Evolutionary conservation across 2,113 vertebrate genomes (phyloP).

Genomic region (Chrysochloris asiatica): DNA sequence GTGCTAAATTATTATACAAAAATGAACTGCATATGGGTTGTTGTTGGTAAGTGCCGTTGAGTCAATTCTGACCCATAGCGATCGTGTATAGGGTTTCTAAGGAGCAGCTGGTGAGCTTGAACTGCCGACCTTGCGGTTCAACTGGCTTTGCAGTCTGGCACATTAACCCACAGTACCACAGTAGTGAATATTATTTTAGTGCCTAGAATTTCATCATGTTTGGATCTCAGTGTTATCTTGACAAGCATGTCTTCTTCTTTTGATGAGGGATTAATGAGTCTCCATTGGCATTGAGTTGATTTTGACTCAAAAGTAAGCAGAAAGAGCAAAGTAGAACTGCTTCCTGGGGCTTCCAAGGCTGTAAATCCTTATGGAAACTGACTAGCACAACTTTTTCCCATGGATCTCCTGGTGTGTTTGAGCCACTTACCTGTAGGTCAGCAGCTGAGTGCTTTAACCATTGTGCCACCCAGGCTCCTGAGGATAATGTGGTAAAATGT

Average conservation of each 20-base stretch:
- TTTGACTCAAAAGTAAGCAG: not conserved
- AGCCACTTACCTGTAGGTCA: not conserved
- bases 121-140: too few relatives aligned
- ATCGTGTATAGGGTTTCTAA: too few relatives aligned
- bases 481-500: not conserved
- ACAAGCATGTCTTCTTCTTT: slow-evolving; percentile 20
- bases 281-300: not conserved
- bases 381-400: not conserved
- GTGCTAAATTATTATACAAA: slow-evolving; percentile 70
- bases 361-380: not conserved
- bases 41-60: too few relatives aligned
- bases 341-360: not conserved
- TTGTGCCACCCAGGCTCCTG: not conserved
- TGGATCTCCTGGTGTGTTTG: not conserved
- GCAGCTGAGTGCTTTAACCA: not conserved
- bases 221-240: slow-evolving; percentile 38
- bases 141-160: too few relatives aligned
- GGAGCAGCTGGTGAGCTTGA: too few relatives aligned
- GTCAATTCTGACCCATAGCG: too few relatives aligned
- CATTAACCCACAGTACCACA: too few relatives aligned
- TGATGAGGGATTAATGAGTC: not conserved
- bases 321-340: not conserved
- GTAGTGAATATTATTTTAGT: slow-evolving; percentile 61
- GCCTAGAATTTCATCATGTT: slow-evolving; percentile 47
- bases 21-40: slow-evolving; percentile 45